phyloP scores from a whole-genome alignment of 2,797 vertebrate genomes.

The Acipenser ruthenus region DNA sequence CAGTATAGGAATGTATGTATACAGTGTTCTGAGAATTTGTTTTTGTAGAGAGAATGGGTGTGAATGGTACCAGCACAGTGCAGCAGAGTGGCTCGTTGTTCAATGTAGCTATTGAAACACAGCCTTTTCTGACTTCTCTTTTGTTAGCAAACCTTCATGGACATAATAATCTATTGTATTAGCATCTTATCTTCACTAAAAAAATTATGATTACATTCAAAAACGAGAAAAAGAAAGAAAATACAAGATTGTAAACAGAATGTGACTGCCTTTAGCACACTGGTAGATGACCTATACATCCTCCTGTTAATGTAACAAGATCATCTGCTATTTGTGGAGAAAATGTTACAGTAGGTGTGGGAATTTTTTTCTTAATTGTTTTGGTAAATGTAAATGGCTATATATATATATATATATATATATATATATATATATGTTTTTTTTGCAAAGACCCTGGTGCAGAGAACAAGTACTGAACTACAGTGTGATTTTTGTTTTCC shows the following conservation, averaged over 20 bases:
- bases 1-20: constrained; percentile 11
- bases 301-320: background rate
- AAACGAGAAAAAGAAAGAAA: too few relatives aligned
- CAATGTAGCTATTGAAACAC: too few relatives aligned
- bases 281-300: background rate
- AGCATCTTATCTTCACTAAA: too few relatives aligned
- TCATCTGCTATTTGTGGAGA: constrained; percentile 5
- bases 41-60: constrained; percentile 23
- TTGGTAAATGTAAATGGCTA: background rate
- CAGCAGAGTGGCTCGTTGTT: too few relatives aligned
- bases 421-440: too few relatives aligned
- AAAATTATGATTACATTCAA: too few relatives aligned
- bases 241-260: too few relatives aligned
- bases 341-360: constrained; percentile 9
- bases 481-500: background rate
- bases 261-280: background rate
- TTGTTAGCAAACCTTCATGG: too few relatives aligned
- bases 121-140: too few relatives aligned
- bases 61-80: background rate
- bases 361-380: constrained; percentile 4
- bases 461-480: background rate
- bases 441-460: background rate
- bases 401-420: too few relatives aligned
- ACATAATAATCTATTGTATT: too few relatives aligned
- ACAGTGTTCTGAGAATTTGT: constrained; percentile 19